Base-by-base conservation (phyloP, 2,888 invertebrate genomes). In the Caenorhabditis uteleia region DNA sequence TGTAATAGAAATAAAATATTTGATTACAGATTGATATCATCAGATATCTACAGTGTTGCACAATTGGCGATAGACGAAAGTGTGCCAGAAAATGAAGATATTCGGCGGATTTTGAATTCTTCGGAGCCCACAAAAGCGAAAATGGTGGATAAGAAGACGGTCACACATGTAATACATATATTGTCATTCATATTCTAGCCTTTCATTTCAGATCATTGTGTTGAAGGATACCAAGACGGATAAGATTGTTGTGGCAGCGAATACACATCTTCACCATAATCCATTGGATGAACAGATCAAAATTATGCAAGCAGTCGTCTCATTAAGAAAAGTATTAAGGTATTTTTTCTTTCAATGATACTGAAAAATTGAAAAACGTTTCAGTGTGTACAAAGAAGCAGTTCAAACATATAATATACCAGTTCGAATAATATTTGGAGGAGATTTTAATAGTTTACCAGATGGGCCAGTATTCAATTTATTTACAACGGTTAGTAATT, bases 251-350 rank as follows among this genome's bases (percentile, higher is more conserved):
- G 14, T 87, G 7, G 83, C 86, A 3, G 93, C 90, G 16, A 95
- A 93, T 82, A 93, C 92, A 1, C 95, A 97, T 86, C 87, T 95
- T 44, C 95, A 92, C 85, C 95, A 93, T 81, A 91, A 92, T 83
- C 93, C 93, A 0, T 89, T 91, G 84, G 91, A 94, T 6, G 91
- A 92, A 84, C 91, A 93, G 80, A 90, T 95, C 73, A 87, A 95
- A 64, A 85, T 94, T 4, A 83, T 95, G 21, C 95, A 95, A 44
- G 46, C 58, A n/a, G 7, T 61, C 3, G 29, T 50, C 7, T 46
- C 43, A 18, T 16, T 38, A 12, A 23, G 59, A 26, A 44, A 51
- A 29, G 39, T 59, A 23, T 3, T 31, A 5, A 33, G 18, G 59
- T 59, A 20, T 6, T 20, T 23, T 39, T 39, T 16, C 6, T 20